Conservation (phyloP, 2,888 invertebrate genomes). For the Cerceris ruficornis region DNA sequence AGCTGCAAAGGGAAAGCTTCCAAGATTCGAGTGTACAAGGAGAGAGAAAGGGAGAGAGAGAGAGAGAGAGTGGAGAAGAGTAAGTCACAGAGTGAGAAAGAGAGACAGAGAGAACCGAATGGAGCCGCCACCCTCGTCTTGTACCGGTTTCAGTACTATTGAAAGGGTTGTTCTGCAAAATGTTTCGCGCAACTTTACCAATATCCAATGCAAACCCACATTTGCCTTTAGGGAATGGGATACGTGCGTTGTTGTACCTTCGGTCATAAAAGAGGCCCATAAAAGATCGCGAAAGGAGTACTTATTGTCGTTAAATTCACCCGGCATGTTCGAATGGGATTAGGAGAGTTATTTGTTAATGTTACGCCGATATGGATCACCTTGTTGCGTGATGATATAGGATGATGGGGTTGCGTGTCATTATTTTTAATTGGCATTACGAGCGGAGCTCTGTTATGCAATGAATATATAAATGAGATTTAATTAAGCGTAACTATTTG, state of each 20-base stretch:
- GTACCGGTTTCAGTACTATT: constrained; percentile 14
- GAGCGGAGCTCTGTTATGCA: background rate
- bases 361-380: background rate
- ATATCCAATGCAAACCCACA: constrained; percentile 38
- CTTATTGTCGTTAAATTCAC: constrained; percentile 25
- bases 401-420: background rate
- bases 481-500: background rate
- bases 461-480: background rate
- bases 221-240: background rate
- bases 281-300: constrained; percentile 17
- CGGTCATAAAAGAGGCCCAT: constrained; percentile 24
- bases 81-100: too few species aligned
- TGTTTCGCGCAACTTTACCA: constrained; percentile 38
- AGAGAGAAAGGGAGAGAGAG: background rate
- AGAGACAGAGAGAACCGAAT: background rate
- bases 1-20: constrained; percentile 16
- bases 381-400: background rate
- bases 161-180: constrained; percentile 26
- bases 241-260: constrained; percentile 10
- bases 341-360: background rate
- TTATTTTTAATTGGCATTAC: constrained; percentile 15
- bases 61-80: background rate
- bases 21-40: constrained; percentile 17
- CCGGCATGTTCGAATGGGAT: background rate
- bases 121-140: constrained; percentile 5